A percentile compares a stretch with the other conserved stretches of the same genome.
These are phyloP conservation scores for Epicauta chinensis DNA, from an alignment of 1,140 invertebrate species.

Conservation along the genomic window DNA sequence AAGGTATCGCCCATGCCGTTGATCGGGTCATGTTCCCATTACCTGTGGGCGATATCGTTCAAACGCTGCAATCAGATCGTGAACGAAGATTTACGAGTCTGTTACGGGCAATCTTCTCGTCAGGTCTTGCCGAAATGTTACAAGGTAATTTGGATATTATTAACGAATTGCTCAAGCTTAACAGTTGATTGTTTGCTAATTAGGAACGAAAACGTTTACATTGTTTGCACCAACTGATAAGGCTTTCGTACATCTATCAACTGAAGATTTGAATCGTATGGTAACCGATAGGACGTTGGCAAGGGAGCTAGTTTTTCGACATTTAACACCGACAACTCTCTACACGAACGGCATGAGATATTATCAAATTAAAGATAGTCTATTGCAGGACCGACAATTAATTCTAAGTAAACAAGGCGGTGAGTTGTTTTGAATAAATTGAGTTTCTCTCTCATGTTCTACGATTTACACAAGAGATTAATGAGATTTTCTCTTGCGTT, in stretches of 20 bases:
- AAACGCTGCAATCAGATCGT: constrained; percentile 73
- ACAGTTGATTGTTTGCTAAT: not conserved
- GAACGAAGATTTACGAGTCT: constrained; percentile 73
- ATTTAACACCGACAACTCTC: constrained; percentile 67
- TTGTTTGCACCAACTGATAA: constrained; percentile 78
- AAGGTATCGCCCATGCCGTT: constrained; percentile 80
- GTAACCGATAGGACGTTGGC: constrained; percentile 57
- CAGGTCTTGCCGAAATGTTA: constrained; percentile 66
- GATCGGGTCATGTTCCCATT: constrained; percentile 83
- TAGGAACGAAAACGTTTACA: constrained; percentile 74
- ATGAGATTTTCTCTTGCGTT: no score
- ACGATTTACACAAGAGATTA: no score
- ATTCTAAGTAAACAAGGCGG: constrained; percentile 72
- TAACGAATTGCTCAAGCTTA: constrained; percentile 1
- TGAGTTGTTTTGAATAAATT: constrained; percentile 37
- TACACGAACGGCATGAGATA: constrained; percentile 80
- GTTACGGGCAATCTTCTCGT: constrained; percentile 65
- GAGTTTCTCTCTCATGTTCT: no score
- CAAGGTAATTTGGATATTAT: constrained; percentile 50
- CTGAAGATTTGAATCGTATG: constrained; percentile 53
- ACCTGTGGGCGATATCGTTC: constrained; percentile 73
- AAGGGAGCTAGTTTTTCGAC: constrained; percentile 68
- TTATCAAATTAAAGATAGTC: constrained; percentile 72
- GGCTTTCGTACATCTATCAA: constrained; percentile 64
- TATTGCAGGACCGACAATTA: constrained; percentile 57